phyloP scores from a whole-genome alignment of 2,113 vertebrate species.

The Salvelinus fontinalis region DNA sequence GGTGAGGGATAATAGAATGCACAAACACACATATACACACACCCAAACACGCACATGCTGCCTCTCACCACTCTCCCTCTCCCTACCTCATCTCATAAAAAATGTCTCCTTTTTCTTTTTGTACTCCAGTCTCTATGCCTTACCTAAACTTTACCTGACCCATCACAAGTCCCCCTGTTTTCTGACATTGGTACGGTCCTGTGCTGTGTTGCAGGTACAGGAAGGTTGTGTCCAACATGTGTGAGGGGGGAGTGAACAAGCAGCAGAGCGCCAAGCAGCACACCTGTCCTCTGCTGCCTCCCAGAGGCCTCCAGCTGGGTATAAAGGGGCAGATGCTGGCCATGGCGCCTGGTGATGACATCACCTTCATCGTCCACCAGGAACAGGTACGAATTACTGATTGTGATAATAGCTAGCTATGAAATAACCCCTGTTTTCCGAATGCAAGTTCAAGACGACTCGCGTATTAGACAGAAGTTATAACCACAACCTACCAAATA shows the following conservation, averaged over 20 bases:
- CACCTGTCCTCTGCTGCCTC: constrained; percentile 85
- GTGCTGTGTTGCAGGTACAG: constrained; percentile 79
- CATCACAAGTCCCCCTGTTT: not conserved
- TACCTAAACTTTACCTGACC: too few relatives aligned
- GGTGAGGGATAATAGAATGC: constrained; percentile 72
- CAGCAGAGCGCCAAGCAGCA: constrained; percentile 80
- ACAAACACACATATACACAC: not conserved
- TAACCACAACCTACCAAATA: not conserved
- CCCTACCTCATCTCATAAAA: not conserved
- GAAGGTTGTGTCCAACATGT: constrained; percentile 87
- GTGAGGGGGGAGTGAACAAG: constrained; percentile 89
- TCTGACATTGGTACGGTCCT: not conserved
- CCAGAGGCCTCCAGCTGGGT: constrained; percentile 84
- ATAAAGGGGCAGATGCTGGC: constrained; percentile 84
- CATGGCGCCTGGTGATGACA: constrained; percentile 87
- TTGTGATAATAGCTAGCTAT: not conserved
- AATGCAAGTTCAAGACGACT: not conserved
- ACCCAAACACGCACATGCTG: too few relatives aligned
- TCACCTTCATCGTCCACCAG: constrained; percentile 90
- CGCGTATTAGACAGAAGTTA: not conserved
- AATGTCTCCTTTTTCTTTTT: too few relatives aligned
- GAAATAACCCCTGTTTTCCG: too few relatives aligned
- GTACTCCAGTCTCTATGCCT: too few relatives aligned
- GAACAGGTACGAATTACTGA: constrained; percentile 72
- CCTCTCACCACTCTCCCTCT: not conserved